Evolutionary conservation across 2,113 vertebrate species (phyloP).

Genomic region (Ammodytes marinus): DNA sequence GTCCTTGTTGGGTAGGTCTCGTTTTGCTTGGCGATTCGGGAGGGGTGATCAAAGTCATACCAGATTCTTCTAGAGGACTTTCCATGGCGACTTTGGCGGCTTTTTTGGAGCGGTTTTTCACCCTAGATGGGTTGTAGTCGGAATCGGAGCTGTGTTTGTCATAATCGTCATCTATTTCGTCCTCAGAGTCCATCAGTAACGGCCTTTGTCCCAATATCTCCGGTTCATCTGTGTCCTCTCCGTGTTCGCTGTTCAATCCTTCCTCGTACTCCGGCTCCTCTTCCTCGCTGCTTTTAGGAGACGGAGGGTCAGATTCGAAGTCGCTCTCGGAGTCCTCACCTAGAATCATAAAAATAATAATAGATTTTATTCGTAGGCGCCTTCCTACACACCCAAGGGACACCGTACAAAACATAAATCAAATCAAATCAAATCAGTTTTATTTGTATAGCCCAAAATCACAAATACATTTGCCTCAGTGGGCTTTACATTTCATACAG

Average conservation of each 20-base stretch:
- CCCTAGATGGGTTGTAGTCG: conserved; percentile 84
- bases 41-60: background rate
- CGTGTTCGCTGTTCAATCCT: conserved; percentile 90
- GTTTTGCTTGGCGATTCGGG: conserved; percentile 38
- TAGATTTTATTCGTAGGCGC: too few relatives aligned
- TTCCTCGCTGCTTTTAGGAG: conserved; percentile 96
- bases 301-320: conserved; percentile 97
- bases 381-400: too few relatives aligned
- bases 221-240: conserved; percentile 87
- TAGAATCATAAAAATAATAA: too few relatives aligned
- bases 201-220: conserved; percentile 95
- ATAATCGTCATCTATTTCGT: conserved; percentile 91
- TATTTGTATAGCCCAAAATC: too few relatives aligned
- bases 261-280: conserved; percentile 91
- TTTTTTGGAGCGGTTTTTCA: conserved; percentile 59
- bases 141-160: conserved; percentile 95
- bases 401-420: too few relatives aligned
- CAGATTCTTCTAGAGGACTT: conserved; percentile 63
- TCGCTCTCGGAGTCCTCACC: conserved; percentile 94
- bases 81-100: conserved; percentile 15
- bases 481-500: too few relatives aligned
- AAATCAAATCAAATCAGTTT: too few relatives aligned
- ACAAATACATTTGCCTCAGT: too few relatives aligned
- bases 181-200: conserved; percentile 96
- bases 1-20: background rate